phyloP scores from a whole-genome alignment of 2,113 vertebrate species.

The Tapirus terrestris region DNA sequence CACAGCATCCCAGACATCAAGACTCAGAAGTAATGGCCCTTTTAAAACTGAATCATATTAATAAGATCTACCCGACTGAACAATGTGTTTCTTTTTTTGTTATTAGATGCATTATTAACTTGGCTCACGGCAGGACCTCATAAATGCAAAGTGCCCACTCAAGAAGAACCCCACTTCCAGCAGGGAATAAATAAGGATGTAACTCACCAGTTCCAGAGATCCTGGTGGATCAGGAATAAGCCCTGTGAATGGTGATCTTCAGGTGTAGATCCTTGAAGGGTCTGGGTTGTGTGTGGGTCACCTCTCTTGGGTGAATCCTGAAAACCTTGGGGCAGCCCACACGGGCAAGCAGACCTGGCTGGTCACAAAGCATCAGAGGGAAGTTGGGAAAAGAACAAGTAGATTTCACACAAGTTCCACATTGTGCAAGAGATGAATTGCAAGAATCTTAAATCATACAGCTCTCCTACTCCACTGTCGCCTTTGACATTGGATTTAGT shows the following conservation, averaged over 20 bases:
- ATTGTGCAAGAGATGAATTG: not conserved
- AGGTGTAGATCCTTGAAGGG: not conserved
- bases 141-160: constrained; percentile 45
- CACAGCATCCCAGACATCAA: constrained; percentile 68
- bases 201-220: not conserved
- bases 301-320: not conserved
- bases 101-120: constrained; percentile 68
- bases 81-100: constrained; percentile 9
- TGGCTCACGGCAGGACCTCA: constrained; percentile 25
- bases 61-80: constrained; percentile 48
- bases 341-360: not conserved
- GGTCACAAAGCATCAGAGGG: not conserved
- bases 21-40: constrained; percentile 75
- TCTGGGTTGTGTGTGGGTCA: not conserved
- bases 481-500: not conserved
- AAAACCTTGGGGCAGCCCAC: not conserved
- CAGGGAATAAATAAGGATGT: not conserved
- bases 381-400: not conserved
- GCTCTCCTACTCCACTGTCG: not conserved
- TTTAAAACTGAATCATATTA: constrained; percentile 74
- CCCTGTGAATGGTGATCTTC: not conserved
- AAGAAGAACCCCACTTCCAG: not conserved
- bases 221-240: not conserved
- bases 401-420: not conserved
- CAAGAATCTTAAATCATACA: not conserved